Evolutionary conservation across 2,797 vertebrate genomes (phyloP), one percentile per base, ranked within the genome.

Genomic region (Rhadinocentrus ornatus): DNA sequence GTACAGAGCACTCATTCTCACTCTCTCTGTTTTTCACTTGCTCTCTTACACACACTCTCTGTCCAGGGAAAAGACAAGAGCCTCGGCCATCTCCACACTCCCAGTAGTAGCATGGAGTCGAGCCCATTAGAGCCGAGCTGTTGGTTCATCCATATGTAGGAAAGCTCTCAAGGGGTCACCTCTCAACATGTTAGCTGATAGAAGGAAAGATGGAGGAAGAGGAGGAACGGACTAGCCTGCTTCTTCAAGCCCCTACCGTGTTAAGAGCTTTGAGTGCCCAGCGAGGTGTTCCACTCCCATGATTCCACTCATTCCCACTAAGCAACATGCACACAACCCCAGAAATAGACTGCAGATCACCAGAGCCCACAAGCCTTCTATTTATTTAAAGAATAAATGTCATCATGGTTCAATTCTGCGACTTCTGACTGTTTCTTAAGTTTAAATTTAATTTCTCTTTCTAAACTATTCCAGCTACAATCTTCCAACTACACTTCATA

Each of bases 1-100:
- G 90, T 92, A 87, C 82, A 76, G 80, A 72, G 81, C 85, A 88
- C 87, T 91, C 89, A 85, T 73, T 87, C 81, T 80, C 78, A 65
- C 82, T 81, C 76, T 68, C 77, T 66, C 69, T 72, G 66, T 74
- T 78, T 73, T 61, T 80, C 69, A 68, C 60, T 27, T 52, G 35
- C 77, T 66, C 55, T 73, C 56, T 63, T 34, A 69, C 70, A 75
- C 71, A 55, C 71, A 54, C 71, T 73, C 81, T 63, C 69, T 22
- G 44, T 66, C 55, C 72, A 39, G 65, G 66, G 55, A 82, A 66
- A 60, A 69, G 69, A 69, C 32, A 13, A 65, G 72, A 52, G 70
- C 53, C 66, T 63, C 6, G 63, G 73, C 71, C 80, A 83, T 82
- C 84, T 77, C 81, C 76, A 73, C 75, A 22, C 74, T 89, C 71